These are phyloP conservation scores for Sarcophaga caerulescens DNA, from an alignment of 2,888 invertebrate genomes.

Conservation along the genomic window DNA sequence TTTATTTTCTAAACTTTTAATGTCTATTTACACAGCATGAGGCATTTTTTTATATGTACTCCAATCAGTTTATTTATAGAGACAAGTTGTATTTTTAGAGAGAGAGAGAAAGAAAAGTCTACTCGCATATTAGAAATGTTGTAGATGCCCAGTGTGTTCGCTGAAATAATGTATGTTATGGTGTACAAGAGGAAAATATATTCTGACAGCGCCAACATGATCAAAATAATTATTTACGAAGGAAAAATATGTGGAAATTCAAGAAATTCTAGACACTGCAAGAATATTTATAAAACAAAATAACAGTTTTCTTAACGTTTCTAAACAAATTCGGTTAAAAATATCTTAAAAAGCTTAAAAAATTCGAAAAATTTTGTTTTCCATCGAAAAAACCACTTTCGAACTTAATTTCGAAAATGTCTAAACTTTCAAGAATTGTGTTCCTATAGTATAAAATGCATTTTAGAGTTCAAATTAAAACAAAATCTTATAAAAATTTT, in stretches of 20 bases:
- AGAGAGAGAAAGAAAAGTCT: not conserved
- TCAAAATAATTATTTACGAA: conserved; percentile 43
- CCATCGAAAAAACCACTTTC: too few species aligned
- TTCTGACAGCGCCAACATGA: conserved; percentile 52
- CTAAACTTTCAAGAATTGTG: not conserved
- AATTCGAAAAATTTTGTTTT: not conserved
- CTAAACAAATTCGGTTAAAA: not conserved
- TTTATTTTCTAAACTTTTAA: conserved; percentile 20
- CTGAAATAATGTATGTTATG: not conserved
- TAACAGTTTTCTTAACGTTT: too few species aligned
- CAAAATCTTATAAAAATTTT: too few species aligned
- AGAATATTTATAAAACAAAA: too few species aligned
- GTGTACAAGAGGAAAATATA: not conserved
- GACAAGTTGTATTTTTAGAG: conserved; percentile 39
- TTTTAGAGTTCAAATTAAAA: too few species aligned
- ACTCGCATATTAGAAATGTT: not conserved
- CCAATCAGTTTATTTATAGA: conserved; percentile 55
- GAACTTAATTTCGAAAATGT: conserved; percentile 8
- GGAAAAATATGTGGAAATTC: not conserved
- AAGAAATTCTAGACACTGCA: not conserved
- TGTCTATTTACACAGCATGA: conserved; percentile 63
- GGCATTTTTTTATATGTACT: conserved; percentile 14
- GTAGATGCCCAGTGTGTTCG: not conserved
- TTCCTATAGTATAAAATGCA: not conserved
- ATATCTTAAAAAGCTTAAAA: not conserved